A percentile compares a stretch with the other conserved stretches of the same genome.
Conservation (phyloP, 2,888 invertebrate genomes). For the Yponomeuta sedellus region DNA sequence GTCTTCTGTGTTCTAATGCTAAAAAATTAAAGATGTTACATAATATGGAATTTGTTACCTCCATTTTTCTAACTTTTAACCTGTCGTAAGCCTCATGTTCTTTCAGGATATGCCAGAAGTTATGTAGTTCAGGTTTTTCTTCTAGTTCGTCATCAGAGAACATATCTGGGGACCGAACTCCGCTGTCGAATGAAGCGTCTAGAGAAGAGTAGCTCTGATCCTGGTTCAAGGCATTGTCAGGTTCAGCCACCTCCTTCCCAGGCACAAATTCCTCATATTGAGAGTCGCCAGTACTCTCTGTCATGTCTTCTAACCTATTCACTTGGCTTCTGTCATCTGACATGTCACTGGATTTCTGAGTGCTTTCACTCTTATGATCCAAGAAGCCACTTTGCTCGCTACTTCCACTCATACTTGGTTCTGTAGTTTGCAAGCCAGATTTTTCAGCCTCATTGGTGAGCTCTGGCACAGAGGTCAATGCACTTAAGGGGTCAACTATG, state of each 20-base stretch:
- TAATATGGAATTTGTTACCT: conserved; percentile 35
- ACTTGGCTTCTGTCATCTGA: conserved; percentile 35
- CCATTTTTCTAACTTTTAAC: conserved; percentile 53
- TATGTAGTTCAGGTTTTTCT: conserved; percentile 32
- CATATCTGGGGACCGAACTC: conserved; percentile 78
- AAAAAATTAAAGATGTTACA: not conserved
- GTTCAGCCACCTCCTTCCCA: conserved; percentile 33
- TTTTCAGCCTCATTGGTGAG: conserved; percentile 14
- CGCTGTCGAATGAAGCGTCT: conserved; percentile 67
- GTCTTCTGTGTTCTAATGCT: no score
- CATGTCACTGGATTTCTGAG: conserved; percentile 21
- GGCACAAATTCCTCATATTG: conserved; percentile 45
- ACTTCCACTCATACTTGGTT: conserved; percentile 1
- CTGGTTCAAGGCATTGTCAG: conserved; percentile 34
- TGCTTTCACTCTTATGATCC: conserved; percentile 3
- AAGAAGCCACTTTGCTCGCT: not conserved
- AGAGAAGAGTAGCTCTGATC: conserved; percentile 57
- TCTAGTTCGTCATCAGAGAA: conserved; percentile 77
- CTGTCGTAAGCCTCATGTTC: conserved; percentile 60
- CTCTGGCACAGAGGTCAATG: conserved; percentile 38
- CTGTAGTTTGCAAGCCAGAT: not conserved
- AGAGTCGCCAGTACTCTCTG: conserved; percentile 52
- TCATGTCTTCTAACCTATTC: conserved; percentile 39
- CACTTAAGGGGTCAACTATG: conserved; percentile 63
- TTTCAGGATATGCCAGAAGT: conserved; percentile 57